phyloP scores from a whole-genome alignment of 2,797 vertebrate species.

The Furcifer pardalis region DNA sequence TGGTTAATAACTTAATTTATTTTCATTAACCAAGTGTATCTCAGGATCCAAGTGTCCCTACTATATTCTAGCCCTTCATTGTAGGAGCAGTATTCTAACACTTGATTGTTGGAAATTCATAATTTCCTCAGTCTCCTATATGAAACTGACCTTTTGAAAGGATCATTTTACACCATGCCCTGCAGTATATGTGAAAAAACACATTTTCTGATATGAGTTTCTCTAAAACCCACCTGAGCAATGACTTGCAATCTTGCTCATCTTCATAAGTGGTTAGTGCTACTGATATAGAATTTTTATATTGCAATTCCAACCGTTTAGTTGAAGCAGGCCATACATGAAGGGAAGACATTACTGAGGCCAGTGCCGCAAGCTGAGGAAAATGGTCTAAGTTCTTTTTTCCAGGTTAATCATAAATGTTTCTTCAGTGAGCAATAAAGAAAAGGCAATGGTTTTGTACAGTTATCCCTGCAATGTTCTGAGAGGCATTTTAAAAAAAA shows the following conservation, averaged over 20 bases:
- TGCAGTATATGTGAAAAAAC: constrained; percentile 65
- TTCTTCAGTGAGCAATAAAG: constrained; percentile 76
- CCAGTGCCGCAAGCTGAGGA: constrained; percentile 71
- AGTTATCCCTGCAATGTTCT: constrained; percentile 69
- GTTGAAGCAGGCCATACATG: constrained; percentile 72
- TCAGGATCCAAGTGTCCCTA: constrained; percentile 55
- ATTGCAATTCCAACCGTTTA: constrained; percentile 72
- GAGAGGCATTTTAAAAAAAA: constrained; percentile 73
- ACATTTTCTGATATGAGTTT: constrained; percentile 66
- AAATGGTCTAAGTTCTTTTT: constrained; percentile 72
- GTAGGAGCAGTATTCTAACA: constrained; percentile 52
- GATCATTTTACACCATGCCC: constrained; percentile 66
- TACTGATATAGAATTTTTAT: constrained; percentile 72
- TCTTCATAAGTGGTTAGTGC: constrained; percentile 72
- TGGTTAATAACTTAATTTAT: constrained; percentile 45
- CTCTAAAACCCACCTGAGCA: constrained; percentile 67
- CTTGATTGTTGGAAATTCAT: constrained; percentile 61
- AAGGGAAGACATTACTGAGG: constrained; percentile 72
- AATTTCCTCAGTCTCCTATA: constrained; percentile 59
- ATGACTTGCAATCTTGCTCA: constrained; percentile 69
- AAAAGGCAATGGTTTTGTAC: constrained; percentile 73
- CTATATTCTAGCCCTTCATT: constrained; percentile 55
- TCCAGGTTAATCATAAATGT: constrained; percentile 75
- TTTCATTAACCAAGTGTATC: constrained; percentile 43
- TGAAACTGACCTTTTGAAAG: constrained; percentile 63